A percentile compares a stretch with the other conserved stretches of the same genome.
Conservation (phyloP, 2,113 vertebrate species). For the Sturnira hondurensis region DNA sequence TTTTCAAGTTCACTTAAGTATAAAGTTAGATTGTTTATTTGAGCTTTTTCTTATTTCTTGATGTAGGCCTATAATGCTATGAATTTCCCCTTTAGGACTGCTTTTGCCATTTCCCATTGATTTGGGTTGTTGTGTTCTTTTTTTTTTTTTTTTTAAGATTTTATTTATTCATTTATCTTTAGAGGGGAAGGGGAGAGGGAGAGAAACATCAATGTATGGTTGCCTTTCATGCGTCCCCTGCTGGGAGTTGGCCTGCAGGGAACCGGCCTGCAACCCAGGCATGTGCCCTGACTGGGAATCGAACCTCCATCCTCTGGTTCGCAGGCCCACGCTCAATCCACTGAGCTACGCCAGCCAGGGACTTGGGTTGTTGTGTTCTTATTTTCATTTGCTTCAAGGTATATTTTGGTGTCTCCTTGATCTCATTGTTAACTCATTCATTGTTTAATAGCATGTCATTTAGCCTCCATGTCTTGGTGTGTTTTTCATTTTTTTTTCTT, state of each 20-base stretch:
- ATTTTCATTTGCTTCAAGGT: neutral
- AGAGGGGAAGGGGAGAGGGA: no score
- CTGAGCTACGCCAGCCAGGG: no score
- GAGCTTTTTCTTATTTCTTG: neutral
- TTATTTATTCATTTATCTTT: no score
- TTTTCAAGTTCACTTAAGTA: neutral
- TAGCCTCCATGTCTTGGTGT: neutral
- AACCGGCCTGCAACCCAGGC: no score
- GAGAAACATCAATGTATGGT: no score
- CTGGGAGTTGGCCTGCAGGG: no score
- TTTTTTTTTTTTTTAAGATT: no score
- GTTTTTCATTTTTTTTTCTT: neutral
- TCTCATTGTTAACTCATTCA: neutral
- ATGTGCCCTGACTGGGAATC: no score
- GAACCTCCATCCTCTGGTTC: no score
- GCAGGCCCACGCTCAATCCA: no score
- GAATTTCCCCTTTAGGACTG: neutral
- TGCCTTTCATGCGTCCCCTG: no score
- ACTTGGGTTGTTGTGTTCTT: neutral
- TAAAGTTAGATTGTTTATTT: neutral
- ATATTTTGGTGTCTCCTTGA: neutral
- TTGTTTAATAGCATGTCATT: neutral
- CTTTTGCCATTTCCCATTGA: neutral
- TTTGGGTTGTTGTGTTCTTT: neutral
- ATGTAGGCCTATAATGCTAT: neutral